Percentiles rank a stretch among this genome's conserved stretches.
Evolutionary conservation across 2,888 invertebrate species (phyloP).

Genomic region (Dryocosmus kuriphilus): DNA sequence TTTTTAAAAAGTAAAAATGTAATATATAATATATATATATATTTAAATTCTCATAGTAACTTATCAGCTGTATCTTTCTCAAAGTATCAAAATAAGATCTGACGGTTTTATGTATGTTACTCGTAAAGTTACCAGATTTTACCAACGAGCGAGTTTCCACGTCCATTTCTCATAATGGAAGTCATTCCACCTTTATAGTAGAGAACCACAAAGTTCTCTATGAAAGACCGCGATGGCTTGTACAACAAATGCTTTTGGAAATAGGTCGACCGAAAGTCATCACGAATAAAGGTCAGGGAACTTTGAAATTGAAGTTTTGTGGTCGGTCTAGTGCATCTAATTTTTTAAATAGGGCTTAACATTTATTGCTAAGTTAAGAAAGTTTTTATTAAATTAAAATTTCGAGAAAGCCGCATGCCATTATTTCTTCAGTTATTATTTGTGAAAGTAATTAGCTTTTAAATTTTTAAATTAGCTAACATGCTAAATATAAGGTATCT

Average conservation of each 20-base stretch:
- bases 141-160: constrained; percentile 12
- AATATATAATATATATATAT: no score
- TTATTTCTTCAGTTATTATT: no score
- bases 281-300: not conserved
- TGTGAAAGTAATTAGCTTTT: no score
- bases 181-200: constrained; percentile 24
- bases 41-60: not conserved
- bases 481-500: no score
- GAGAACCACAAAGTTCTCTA: not conserved
- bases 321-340: no score
- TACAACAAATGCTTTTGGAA: not conserved
- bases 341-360: no score
- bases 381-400: no score
- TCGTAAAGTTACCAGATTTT: constrained; percentile 17
- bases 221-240: not conserved
- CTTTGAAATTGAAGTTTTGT: no score
- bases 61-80: not conserved
- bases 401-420: no score
- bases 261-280: not conserved
- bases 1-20: no score
- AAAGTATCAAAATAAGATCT: not conserved
- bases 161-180: constrained; percentile 18
- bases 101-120: not conserved
- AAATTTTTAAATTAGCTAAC: no score
- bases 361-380: no score